Percentiles rank a stretch among this genome's conserved stretches.
Conservation (phyloP, 1,140 invertebrate species). For the Phymastichus coffea region DNA sequence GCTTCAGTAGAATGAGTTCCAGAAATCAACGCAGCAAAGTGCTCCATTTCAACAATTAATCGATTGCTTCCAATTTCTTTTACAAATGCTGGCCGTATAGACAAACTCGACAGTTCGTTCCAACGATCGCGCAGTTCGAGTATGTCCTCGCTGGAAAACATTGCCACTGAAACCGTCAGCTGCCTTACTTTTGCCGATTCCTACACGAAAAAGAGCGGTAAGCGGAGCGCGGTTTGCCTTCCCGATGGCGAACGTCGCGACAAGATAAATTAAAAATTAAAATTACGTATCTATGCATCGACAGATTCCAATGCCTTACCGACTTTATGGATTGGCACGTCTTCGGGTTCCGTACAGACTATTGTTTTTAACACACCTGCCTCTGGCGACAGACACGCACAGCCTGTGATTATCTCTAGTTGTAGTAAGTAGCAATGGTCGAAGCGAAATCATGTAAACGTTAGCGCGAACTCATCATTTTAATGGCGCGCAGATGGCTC, state of each 20-base stretch:
- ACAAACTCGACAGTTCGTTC: constrained; percentile 95
- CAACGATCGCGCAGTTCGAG: constrained; percentile 93
- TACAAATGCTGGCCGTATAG: constrained; percentile 70
- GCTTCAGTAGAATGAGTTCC: constrained; percentile 24
- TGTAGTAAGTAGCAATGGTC: constrained; percentile 66
- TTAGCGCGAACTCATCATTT: no score
- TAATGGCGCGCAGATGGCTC: constrained; percentile 71
- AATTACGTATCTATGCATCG: no score
- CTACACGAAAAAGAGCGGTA: constrained; percentile 91
- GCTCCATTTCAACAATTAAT: constrained; percentile 1
- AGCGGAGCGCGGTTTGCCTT: constrained; percentile 22
- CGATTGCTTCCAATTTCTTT: constrained; percentile 1
- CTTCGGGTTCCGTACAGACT: constrained; percentile 90
- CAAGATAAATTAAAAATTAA: background rate
- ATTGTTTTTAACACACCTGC: constrained; percentile 85
- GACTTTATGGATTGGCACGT: constrained; percentile 95
- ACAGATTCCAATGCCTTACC: constrained; percentile 79
- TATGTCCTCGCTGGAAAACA: constrained; percentile 96
- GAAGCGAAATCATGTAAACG: background rate
- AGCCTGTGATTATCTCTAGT: constrained; percentile 87
- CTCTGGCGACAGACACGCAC: constrained; percentile 75
- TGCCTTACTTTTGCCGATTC: constrained; percentile 95
- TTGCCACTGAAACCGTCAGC: constrained; percentile 92
- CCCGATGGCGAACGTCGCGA: background rate
- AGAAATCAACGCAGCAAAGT: background rate